Evolutionary conservation across 2,113 vertebrate species (phyloP).

Genomic region (Glaucomys volans): DNA sequence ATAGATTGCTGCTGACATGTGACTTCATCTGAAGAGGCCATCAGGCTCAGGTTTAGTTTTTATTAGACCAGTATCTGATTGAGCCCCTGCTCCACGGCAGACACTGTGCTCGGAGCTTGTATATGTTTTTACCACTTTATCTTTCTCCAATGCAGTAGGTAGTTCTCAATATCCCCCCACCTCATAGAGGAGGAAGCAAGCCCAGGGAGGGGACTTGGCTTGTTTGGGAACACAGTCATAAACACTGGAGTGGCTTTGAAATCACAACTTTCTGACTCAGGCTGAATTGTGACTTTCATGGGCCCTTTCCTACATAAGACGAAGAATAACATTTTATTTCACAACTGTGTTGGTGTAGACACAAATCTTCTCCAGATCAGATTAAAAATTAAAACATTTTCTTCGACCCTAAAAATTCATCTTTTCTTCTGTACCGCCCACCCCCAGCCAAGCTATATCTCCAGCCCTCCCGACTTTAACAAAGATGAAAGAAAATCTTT

Average conservation of each 20-base stretch:
- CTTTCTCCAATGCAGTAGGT: not conserved
- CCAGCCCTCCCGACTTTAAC: not conserved
- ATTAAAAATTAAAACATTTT: conserved; percentile 49
- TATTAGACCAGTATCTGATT: not conserved
- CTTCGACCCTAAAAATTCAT: not conserved
- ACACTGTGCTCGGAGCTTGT: not conserved
- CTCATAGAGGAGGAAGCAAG: not conserved
- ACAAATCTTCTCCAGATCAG: not conserved
- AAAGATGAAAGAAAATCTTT: not conserved
- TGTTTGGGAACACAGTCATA: not conserved
- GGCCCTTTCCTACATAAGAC: not conserved
- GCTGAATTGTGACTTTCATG: not conserved
- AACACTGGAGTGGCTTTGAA: not conserved
- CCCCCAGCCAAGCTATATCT: not conserved
- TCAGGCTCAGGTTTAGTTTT: not conserved
- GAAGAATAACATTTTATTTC: not conserved
- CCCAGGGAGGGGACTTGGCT: not conserved
- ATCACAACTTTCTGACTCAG: not conserved
- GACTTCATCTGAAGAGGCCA: not conserved
- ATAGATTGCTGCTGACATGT: not conserved
- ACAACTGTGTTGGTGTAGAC: not conserved
- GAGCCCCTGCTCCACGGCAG: not conserved
- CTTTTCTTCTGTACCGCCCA: not conserved
- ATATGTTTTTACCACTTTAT: too few species aligned
- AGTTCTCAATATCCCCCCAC: not conserved